Evolutionary conservation across 1,140 invertebrate species (phyloP), one percentile per base, ranked within the genome.

Genomic region (Andricus grossulariae): DNA sequence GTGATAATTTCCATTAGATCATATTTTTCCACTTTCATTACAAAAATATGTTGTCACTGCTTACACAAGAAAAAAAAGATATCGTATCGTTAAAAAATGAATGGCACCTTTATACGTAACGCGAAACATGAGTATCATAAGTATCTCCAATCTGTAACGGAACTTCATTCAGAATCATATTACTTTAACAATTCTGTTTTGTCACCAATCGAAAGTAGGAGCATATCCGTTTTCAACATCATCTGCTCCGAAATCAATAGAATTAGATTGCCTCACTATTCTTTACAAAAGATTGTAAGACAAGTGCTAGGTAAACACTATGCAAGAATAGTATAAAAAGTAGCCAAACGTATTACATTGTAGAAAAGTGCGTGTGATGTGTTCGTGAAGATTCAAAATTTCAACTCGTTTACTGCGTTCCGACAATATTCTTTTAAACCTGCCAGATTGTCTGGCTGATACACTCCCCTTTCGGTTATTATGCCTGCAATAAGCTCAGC

Each of bases 401-500:
- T 66, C 32, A 60, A 66, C 25, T 66, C 25, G 32, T 60, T 60
- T 60, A 32, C 57, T 32, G 3, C 32, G 21, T 60, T 60, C 13
- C 57, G 60, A 66, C 60, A 66, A 32, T 66, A 66, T 66, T 66
- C 60, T 66, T 66, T 66, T 8, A 66, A 66, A 45, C 79, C 72
- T 18, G 66, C 75, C 16, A 91, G 76, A 50, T 89, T 82, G 25
- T 82, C 54, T 0, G 97, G 96, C 73, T 90, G 88, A 84, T 95
- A 98, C 7, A 98, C 95, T 18, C 98, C 98, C 84, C 94, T 94
- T 92, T 99, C 98, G 15, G 98, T 99, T 16, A 99, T 96, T 78
- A 99, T 98, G 12, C 96, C 97, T 21, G 97, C 97, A 73, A 99
- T 99, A 1, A 99, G 93, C 25, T 94, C 91, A 6, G 97, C 96